Evolutionary conservation across 2,888 invertebrate species (phyloP).

Genomic region (Gortyna flavago): DNA sequence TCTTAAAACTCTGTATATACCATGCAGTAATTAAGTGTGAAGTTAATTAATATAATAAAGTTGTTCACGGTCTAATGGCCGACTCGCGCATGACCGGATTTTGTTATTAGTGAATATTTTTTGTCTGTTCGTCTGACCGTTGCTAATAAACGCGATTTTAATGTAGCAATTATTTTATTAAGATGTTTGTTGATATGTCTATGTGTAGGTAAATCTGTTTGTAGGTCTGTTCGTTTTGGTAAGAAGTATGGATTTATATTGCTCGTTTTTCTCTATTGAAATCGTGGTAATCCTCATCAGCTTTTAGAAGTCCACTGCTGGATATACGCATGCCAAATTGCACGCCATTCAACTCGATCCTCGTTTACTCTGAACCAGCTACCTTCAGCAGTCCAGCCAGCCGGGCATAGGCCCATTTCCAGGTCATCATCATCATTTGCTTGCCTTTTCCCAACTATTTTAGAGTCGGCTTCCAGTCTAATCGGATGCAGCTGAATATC

Average conservation of each 20-base stretch:
- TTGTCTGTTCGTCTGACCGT: conserved; percentile 40
- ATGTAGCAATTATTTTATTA: conserved; percentile 54
- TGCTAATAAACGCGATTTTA: conserved; percentile 56
- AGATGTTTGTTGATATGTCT: conserved; percentile 11
- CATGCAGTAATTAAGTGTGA: conserved; percentile 36
- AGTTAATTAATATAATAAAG: conserved; percentile 45
- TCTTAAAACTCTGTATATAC: not conserved
- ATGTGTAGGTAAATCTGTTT: not conserved
- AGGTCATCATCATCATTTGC: no score
- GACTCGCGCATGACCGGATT: conserved; percentile 54
- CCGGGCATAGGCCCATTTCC: no score
- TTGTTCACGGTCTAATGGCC: conserved; percentile 38
- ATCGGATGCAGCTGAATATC: no score
- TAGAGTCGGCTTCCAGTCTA: no score
- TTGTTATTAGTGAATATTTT: conserved; percentile 55
- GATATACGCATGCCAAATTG: not conserved
- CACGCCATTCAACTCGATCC: no score
- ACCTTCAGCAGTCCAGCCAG: no score
- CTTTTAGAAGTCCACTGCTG: not conserved
- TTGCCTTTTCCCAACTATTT: no score
- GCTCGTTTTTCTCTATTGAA: not conserved
- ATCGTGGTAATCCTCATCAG: not conserved
- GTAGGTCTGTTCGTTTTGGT: not conserved
- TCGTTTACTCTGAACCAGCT: no score
- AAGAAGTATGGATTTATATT: not conserved